Percentiles rank a stretch among this genome's conserved stretches.
phyloP scores from a whole-genome alignment of 2,797 vertebrate species.

The Peromyscus attwateri region DNA sequence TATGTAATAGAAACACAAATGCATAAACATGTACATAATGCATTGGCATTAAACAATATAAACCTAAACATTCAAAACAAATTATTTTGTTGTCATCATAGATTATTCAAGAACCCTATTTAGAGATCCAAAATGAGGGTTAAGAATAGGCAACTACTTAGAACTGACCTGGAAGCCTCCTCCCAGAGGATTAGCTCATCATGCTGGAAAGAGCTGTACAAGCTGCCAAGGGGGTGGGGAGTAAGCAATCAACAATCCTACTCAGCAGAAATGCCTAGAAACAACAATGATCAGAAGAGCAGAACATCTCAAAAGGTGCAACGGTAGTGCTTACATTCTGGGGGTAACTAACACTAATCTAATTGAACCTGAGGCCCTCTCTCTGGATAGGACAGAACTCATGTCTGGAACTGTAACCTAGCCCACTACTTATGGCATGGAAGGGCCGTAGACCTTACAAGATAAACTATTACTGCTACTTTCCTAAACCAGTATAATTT shows the following conservation, averaged over 20 bases:
- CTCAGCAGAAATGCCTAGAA: background rate
- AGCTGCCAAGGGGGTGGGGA: too few species aligned
- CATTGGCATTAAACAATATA: background rate
- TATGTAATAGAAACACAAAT: background rate
- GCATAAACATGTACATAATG: background rate
- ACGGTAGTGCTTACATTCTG: background rate
- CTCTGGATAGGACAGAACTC: background rate
- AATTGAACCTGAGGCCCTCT: background rate
- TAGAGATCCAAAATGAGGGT: background rate
- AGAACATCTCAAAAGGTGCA: background rate
- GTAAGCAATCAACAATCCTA: background rate
- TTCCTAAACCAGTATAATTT: background rate
- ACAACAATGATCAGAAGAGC: background rate
- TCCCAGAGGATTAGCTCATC: background rate
- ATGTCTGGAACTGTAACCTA: background rate
- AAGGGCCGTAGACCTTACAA: background rate
- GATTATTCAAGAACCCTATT: background rate
- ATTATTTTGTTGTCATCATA: background rate
- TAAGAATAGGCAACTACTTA: background rate
- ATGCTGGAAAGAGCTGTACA: background rate
- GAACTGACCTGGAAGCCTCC: too few species aligned
- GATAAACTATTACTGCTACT: background rate
- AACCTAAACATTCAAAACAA: background rate
- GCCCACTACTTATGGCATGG: background rate
- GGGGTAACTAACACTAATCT: background rate